Base-by-base conservation (phyloP, 2,797 vertebrate genomes). In the Sciurus carolinensis region DNA sequence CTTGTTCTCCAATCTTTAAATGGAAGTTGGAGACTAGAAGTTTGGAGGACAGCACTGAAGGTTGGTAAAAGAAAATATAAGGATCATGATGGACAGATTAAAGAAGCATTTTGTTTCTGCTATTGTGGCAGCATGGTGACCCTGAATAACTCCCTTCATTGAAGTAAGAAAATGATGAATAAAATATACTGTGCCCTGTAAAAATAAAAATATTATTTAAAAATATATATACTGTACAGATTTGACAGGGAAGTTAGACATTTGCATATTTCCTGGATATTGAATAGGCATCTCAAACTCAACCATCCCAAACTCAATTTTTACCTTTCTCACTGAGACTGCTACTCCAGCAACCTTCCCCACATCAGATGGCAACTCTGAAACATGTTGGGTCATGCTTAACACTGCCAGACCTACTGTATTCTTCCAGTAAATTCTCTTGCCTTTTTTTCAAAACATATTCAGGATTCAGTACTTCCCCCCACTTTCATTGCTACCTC, bases 1-100 rank as follows among this genome's bases (percentile, higher is more conserved):
- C n/a, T 87, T 92, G 77, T 83, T 88, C 30, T 95, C 94, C 71
- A 69, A 57, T 84, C 66, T 94, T 81, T 71, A 95, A 80, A 86
- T 82, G 15, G 54, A 57, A 96, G 18, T 88, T 97, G n/a, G 57
- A 84, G 18, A 90, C 24, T 90, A 75, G 26, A 84, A 81, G 11
- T 91, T 89, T 87, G 50, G 36, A 92, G 28, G 26, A 39, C 8
- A 73, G 4, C 30, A 91, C 52, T 52, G 64, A 59, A 57, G 64
- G 24, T 95, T 91, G 90, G n/a, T 84, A 52, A 83, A 96, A 69
- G 67, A 89, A 24, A 95, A 26, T 1, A 10, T 88, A 66, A 79
- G 24, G 42, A 59, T 94, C 76, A 42, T 85, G 36, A 90, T 82
- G 86, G 30, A 44, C 28, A 77, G 14, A 52, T 73, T 71, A 84